Evolutionary conservation across 2,113 vertebrate genomes (phyloP), one percentile per base, ranked within the genome.

Genomic region (Tauraco erythrolophus): DNA sequence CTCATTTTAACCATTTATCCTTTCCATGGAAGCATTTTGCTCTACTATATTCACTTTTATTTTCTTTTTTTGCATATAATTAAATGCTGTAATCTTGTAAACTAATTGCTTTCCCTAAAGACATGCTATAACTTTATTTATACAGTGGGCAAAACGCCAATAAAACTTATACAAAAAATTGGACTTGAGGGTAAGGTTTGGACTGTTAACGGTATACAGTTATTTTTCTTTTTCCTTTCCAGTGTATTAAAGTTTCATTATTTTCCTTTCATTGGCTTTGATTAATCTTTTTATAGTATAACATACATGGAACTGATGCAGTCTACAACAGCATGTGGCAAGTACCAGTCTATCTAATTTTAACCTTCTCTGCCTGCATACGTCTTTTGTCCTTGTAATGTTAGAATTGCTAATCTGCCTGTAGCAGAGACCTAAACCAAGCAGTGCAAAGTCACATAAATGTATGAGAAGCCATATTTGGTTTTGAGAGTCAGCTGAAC

Each of bases 191-290:
- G 23, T 68, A 65, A 76, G 39, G 17, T 41, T 93, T 88, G 66
- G 27, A 50, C 66, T 90, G 13, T 64, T 83, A 60, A 35, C 9
- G 14, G 12, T 23, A 15, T 11, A 41, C 9, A 13, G 25, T 57
- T 76, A 16, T 37, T 72, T 82, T 88, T 83, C 33, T 77, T 74
- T 76, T 66, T 83, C 25, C 58, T 88, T 94, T 80, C 15, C n/a
- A n/a, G 14, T 37, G 19, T 80, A 39, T 72, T 88, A 28, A 54
- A 53, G 22, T 88, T 83, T 53, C 19, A 51, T 14, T 65, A 66
- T 86, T 95, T 96, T 83, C 53, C 22, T 95, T 77, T 70, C 54
- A 18, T 35, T 69, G 9, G 19, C 35, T 96, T 92, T 88, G 53
- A 92, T 86, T 80, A 88, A 88, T 83, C 66, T 84, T 88, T 77